phyloP scores from a whole-genome alignment of 2,113 vertebrate genomes.

The Uria aalge region DNA sequence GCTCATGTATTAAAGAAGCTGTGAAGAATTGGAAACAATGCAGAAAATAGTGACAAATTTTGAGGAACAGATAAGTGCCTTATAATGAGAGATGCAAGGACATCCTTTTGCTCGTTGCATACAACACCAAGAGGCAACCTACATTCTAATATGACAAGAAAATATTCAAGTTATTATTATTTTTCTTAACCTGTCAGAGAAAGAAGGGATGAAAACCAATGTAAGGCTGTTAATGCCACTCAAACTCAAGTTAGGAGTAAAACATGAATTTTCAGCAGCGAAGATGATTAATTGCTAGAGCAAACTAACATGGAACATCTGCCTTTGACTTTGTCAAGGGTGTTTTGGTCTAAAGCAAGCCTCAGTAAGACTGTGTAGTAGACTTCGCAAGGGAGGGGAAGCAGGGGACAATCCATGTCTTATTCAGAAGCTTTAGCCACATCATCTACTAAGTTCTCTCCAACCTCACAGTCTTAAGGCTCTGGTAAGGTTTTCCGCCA shows the following conservation, averaged over 20 bases:
- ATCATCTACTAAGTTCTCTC: neutral
- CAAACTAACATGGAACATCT: neutral
- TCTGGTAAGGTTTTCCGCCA: neutral
- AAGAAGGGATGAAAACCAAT: neutral
- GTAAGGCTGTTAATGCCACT: neutral
- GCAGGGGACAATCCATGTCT: rapidly evolving
- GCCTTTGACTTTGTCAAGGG: neutral
- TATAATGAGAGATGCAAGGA: neutral
- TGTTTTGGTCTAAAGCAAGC: neutral
- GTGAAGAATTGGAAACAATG: neutral
- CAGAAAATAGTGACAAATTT: neutral
- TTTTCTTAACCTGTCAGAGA: neutral
- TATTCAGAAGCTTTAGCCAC: neutral
- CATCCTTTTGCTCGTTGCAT: neutral
- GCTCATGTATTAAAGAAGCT: neutral
- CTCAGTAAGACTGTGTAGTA: neutral
- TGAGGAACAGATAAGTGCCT: neutral
- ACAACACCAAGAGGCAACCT: neutral
- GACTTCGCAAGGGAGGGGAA: neutral
- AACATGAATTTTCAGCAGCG: neutral
- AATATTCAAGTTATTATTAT: neutral
- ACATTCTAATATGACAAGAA: neutral
- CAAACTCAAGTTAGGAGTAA: neutral
- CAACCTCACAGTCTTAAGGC: neutral
- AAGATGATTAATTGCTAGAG: neutral